Conservation (phyloP, 2,113 vertebrate species). For the Nibea albiflora region DNA sequence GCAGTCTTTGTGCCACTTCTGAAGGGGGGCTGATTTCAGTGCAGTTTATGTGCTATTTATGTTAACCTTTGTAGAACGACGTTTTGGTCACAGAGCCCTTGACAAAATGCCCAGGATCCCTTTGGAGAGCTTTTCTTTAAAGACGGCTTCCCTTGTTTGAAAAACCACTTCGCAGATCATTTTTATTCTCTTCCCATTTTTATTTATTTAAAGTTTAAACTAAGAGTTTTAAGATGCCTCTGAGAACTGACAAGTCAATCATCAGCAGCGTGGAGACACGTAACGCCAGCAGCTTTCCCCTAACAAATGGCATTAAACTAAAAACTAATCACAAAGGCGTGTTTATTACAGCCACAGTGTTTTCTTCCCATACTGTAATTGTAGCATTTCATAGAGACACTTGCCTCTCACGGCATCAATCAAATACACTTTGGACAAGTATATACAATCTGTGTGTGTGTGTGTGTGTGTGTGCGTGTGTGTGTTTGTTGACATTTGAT, state of each 20-base stretch:
- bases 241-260: not conserved
- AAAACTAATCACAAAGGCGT: conserved; percentile 18
- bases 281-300: not conserved
- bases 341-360: conserved; percentile 10
- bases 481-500: conserved; percentile 77
- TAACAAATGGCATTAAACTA: conserved; percentile 7
- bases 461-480: conserved; percentile 35
- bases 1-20: conserved; percentile 75
- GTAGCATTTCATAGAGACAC: conserved; percentile 36
- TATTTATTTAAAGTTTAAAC: conserved; percentile 28
- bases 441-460: conserved; percentile 31
- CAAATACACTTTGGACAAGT: conserved; percentile 43
- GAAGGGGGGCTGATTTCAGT: conserved; percentile 60
- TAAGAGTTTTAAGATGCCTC: not conserved
- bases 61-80: conserved; percentile 73
- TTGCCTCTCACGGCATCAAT: conserved; percentile 51
- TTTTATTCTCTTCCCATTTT: conserved; percentile 13
- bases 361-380: conserved; percentile 29
- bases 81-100: conserved; percentile 66
- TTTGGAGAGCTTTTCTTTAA: conserved; percentile 59
- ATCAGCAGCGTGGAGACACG: not conserved
- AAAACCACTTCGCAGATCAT: not conserved
- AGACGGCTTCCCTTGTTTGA: conserved; percentile 46
- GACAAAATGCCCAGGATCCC: conserved; percentile 74
- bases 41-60: conserved; percentile 75